phyloP scores from a whole-genome alignment of 1,140 invertebrate genomes.

The Andricus grossulariae region DNA sequence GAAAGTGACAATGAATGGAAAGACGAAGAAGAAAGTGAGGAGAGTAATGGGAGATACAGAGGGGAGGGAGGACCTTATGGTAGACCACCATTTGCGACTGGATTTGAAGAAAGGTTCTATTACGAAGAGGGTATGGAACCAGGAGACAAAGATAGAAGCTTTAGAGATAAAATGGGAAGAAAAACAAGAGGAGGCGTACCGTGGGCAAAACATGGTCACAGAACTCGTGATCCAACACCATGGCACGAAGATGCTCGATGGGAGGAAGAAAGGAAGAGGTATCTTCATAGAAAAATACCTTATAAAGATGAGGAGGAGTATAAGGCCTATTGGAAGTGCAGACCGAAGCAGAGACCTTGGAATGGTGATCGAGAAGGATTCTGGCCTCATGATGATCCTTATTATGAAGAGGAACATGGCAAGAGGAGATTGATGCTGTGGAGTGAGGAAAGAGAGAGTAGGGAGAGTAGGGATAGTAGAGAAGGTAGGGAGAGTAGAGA shows the following conservation, averaged over 20 bases:
- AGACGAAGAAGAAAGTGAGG: slow-evolving; percentile 70
- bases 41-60: slow-evolving; percentile 66
- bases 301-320: slow-evolving; percentile 73
- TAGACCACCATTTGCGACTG: slow-evolving; percentile 53
- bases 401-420: slow-evolving; percentile 70
- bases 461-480: slow-evolving; percentile 56
- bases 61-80: slow-evolving; percentile 57
- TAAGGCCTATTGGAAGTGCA: slow-evolving; percentile 68
- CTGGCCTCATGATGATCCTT: slow-evolving; percentile 63
- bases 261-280: slow-evolving; percentile 69
- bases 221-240: slow-evolving; percentile 61
- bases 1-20: slow-evolving; percentile 76
- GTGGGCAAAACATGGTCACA: slow-evolving; percentile 58
- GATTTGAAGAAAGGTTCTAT: slow-evolving; percentile 61
- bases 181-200: slow-evolving; percentile 60
- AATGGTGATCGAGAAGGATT: slow-evolving; percentile 63
- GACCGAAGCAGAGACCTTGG: slow-evolving; percentile 65
- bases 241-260: slow-evolving; percentile 71
- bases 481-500: slow-evolving; percentile 59
- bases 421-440: slow-evolving; percentile 67
- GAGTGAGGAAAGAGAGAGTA: slow-evolving; percentile 66
- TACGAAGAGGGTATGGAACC: slow-evolving; percentile 58
- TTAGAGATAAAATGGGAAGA: slow-evolving; percentile 61
- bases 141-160: slow-evolving; percentile 57
- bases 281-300: slow-evolving; percentile 62